A percentile compares a stretch with the other conserved stretches of the same genome.
These are phyloP conservation scores for Calcarius lapponicus DNA, from an alignment of 2,797 vertebrate species.

Conservation along the genomic window DNA sequence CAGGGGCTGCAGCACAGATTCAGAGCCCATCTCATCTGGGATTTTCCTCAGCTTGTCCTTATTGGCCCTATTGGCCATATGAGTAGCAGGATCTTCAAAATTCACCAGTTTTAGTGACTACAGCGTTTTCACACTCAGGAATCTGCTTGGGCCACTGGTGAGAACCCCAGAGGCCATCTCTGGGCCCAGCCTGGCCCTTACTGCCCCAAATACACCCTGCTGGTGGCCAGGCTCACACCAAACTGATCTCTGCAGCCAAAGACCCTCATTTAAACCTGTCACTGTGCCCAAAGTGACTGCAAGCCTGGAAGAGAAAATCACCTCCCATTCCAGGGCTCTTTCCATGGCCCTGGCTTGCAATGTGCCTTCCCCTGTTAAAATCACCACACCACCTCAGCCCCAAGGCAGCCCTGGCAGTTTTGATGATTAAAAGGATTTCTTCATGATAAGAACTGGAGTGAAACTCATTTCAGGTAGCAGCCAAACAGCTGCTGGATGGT, in stretches of 20 bases:
- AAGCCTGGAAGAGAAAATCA: background rate
- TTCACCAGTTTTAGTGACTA: background rate
- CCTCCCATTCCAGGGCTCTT: background rate
- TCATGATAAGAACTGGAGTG: constrained; percentile 54
- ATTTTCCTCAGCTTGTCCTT: background rate
- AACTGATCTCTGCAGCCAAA: background rate
- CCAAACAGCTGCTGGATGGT: constrained; percentile 57
- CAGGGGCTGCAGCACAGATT: background rate
- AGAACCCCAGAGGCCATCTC: background rate
- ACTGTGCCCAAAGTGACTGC: background rate
- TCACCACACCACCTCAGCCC: background rate
- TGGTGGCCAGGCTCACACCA: background rate
- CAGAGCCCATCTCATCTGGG: background rate
- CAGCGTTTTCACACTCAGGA: background rate
- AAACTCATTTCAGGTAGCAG: constrained; percentile 66
- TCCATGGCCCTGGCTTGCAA: background rate
- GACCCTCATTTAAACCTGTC: background rate
- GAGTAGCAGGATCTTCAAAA: background rate
- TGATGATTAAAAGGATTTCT: constrained; percentile 57
- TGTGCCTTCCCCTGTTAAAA: background rate
- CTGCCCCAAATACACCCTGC: background rate
- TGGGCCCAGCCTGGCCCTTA: background rate
- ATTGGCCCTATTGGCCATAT: rapidly evolving
- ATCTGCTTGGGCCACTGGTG: background rate
- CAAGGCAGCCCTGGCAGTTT: background rate